A percentile compares a stretch with the other conserved stretches of the same genome.
Evolutionary conservation across 2,113 vertebrate species (phyloP).

Genomic region (Uropsilus gracilis): DNA sequence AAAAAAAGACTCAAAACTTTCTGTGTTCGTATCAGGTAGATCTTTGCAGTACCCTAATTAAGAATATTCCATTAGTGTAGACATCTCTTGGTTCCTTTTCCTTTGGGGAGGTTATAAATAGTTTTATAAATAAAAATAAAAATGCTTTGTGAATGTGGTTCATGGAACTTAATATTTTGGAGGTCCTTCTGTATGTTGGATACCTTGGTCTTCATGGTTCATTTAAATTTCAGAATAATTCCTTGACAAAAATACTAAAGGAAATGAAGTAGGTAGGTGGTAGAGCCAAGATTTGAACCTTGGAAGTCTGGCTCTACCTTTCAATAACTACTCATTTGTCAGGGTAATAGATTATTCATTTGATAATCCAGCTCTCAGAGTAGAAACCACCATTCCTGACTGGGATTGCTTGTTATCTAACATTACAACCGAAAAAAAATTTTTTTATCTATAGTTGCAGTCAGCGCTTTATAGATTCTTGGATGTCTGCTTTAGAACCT

Average conservation of each 20-base stretch:
- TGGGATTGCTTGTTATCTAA: neutral
- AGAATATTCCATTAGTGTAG: neutral
- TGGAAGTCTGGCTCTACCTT: neutral
- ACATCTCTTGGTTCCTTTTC: constrained; percentile 6
- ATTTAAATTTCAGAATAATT: neutral
- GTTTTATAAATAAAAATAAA: constrained; percentile 31
- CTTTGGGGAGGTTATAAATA: too few species aligned
- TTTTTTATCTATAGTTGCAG: neutral
- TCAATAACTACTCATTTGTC: neutral
- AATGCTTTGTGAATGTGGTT: neutral
- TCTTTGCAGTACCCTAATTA: neutral
- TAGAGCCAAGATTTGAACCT: constrained; percentile 17
- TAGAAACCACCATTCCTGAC: neutral
- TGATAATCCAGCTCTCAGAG: neutral
- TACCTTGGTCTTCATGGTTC: neutral
- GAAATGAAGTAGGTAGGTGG: neutral
- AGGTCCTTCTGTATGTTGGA: neutral
- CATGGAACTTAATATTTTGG: neutral
- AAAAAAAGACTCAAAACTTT: constrained; percentile 16
- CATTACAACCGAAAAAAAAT: neutral
- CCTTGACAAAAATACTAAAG: neutral
- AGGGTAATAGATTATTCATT: neutral
- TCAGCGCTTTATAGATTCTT: neutral
- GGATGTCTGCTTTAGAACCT: neutral
- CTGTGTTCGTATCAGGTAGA: neutral